Evolutionary conservation across 2,113 vertebrate species (phyloP), one percentile per base, ranked within the genome.

Genomic region (Pandion haliaetus): DNA sequence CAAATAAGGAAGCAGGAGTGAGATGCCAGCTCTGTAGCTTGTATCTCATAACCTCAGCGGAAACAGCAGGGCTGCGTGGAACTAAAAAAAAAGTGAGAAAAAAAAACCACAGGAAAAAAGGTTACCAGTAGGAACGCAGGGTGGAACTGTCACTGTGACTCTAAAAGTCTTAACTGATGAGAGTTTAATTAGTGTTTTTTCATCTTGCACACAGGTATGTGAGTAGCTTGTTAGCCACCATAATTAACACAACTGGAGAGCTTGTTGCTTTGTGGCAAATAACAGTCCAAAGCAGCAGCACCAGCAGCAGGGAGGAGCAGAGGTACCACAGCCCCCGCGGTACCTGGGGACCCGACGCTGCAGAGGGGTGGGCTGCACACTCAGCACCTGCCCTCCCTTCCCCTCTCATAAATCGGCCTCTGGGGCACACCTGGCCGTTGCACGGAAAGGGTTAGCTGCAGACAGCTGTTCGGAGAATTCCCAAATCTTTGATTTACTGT

Each of bases 401-500:
- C 34, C 31, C 25, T 92, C 20, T 69, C 45, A 6, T 8, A 12
- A 38, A 44, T 17, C 29, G 67, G 15, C 40, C 58, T 31, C 45
- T 36, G 9, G 66, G 29, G 25, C 5, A 80, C 82, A 49, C 29
- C 54, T 65, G 62, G 25, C n/a, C 58, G 2, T 36, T 55, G 59
- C 62, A 31, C 25, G 24, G 89, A 52, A 49, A 73, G 70, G 32
- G 49, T 77, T 57, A 80, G 70, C 70, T 82, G 32, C 78, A 80
- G 26, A 14, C 59, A 72, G 38, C 65, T 44, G 29, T 23, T 82
- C 7, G 0, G 58, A 88, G 90, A 88, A 85, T 66, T 85, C 76
- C 85, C 65, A 80, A 49, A 88, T 85, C 87, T 91, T 87, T 87
- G 73, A 80, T 84, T 89, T 80, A 57, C 59, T 80, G 44, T 61